Evolutionary conservation across 2,888 invertebrate genomes (phyloP).

Genomic region (Julus scanicus): DNA sequence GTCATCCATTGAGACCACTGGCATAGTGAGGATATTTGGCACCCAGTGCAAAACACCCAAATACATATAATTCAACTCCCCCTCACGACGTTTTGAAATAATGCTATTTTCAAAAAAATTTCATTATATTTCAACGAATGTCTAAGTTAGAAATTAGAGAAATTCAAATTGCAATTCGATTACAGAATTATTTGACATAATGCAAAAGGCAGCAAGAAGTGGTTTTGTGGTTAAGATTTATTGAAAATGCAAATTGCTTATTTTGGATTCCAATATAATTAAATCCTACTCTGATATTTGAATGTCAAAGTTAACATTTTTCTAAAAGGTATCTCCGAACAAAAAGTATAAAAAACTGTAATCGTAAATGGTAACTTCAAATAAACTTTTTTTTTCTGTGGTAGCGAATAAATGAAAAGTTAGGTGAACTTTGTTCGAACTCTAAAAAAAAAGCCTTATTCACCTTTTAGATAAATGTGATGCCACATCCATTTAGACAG

Average conservation of each 20-base stretch:
- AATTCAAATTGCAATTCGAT: not conserved
- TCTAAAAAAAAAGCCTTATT: not conserved
- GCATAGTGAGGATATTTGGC: no score
- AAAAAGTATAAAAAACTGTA: not conserved
- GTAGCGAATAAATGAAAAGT: not conserved
- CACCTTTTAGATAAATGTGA: not conserved
- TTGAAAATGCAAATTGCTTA: not conserved
- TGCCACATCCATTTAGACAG: conserved; percentile 47
- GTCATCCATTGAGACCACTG: no score
- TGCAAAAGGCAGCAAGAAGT: not conserved
- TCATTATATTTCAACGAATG: no score
- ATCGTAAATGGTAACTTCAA: not conserved
- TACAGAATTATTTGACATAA: no score
- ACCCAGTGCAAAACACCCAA: no score
- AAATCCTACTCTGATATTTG: not conserved
- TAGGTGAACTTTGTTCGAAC: conserved; percentile 7
- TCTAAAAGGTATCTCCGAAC: not conserved
- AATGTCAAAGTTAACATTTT: not conserved
- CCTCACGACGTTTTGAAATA: no score
- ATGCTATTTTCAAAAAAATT: no score
- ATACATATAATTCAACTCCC: no score
- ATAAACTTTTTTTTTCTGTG: not conserved
- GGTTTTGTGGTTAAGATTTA: not conserved
- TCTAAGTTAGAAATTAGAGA: no score
- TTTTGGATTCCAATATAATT: not conserved